Base-by-base conservation (phyloP, 2,797 vertebrate genomes). In the Lemur catta region DNA sequence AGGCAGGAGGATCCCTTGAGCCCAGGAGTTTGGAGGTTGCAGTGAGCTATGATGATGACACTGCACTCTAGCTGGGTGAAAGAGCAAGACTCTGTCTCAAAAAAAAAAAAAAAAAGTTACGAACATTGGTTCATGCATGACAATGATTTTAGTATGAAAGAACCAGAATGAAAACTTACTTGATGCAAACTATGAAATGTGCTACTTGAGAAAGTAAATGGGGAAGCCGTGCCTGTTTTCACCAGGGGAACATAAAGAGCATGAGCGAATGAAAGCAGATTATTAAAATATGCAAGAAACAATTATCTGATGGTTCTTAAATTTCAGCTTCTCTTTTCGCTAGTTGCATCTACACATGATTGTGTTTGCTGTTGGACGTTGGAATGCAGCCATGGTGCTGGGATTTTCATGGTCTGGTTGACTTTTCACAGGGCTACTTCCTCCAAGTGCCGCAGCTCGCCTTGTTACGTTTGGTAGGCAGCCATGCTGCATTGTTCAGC, bases 401-500 rank as follows among this genome's bases (percentile, higher is more conserved):
- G 97, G 50, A 26, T 92, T 94, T 96, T 94, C 93, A 18, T 1
- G 26, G n/a, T 7, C 84, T 79, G n/a, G 0, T 2, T 94, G 95
- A 78, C 4, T 2, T 92, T 96, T 97, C 84, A 10, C 89, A 69
- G 85, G 43, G 61, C 61, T 94, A 11, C 48, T 96, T 97, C 78
- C 95, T 96, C 86, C 38, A 12, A 93, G 28, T 6, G 41, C 86
- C 0, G 0, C 87, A 33, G 96, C 91, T 84, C 46, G 52, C 69
- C 46, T 2, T 94, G 93, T 96, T 98, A 52, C 10, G 20, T 96
- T 96, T 97, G 97, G 96, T 90, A 75, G 48, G 14, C 65, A 96
- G 97, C 97, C 95, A 93, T 75, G 72, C 93, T 89, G 57, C 43
- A 10, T 89, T 93, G 95, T 97, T 96, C 96, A 94, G 96, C 63